These are phyloP conservation scores for Mustela nigripes DNA, from an alignment of 2,113 vertebrate species.

Conservation along the genomic window DNA sequence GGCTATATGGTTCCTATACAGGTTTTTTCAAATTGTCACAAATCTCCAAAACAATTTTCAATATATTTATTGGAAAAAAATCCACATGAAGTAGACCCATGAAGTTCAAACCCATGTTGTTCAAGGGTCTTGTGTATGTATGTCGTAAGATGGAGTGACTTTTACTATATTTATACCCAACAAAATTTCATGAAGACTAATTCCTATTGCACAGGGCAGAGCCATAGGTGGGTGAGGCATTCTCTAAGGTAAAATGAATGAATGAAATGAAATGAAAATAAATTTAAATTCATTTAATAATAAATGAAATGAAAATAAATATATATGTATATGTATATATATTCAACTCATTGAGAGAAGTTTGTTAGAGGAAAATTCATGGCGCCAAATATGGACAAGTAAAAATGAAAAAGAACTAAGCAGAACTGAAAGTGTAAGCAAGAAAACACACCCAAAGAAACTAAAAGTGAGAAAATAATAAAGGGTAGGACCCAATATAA, in stretches of 20 bases:
- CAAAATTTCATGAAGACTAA: slow-evolving; percentile 55
- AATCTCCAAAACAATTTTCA: not conserved
- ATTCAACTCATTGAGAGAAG: not conserved
- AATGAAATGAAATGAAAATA: too few relatives aligned
- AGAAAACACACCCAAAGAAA: not conserved
- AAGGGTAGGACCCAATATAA: not conserved
- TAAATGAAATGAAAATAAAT: too few relatives aligned
- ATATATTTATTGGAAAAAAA: not conserved
- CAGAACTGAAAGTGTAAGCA: not conserved
- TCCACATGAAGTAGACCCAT: not conserved
- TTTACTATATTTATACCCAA: slow-evolving; percentile 79
- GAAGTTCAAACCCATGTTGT: not conserved
- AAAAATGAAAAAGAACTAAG: slow-evolving; percentile 8
- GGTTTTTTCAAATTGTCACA: not conserved
- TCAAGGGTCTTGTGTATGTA: not conserved
- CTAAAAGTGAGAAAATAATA: not conserved
- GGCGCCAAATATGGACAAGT: not conserved
- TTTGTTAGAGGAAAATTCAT: not conserved
- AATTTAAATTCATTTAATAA: too few relatives aligned
- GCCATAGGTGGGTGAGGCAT: not conserved
- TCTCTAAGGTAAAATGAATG: too few relatives aligned
- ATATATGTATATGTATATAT: too few relatives aligned
- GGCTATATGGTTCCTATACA: not conserved
- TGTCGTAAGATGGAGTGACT: slow-evolving; percentile 61
- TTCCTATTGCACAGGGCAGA: slow-evolving; percentile 75